Base-by-base conservation (phyloP, 2,888 invertebrate species). In the Lochmaea capreae region DNA sequence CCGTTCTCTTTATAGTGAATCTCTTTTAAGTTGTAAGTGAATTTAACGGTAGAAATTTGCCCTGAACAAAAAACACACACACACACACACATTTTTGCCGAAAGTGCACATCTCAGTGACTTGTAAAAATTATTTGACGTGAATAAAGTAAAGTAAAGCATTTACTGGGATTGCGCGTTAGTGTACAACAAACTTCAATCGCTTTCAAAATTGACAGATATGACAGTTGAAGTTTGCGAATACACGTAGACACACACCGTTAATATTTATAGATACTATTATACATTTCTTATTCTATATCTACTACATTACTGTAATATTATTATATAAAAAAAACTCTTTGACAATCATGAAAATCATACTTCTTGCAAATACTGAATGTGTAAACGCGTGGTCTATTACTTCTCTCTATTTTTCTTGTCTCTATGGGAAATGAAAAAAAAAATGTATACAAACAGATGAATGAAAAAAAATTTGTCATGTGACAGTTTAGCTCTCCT, bases 331-430 rank as follows among this genome's bases (percentile, higher is more conserved):
- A n/a, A 49, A 14, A 49, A 6, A 86, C 85, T 85, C 86, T 86
- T 63, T 86, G 87, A 87, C 87, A 87, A 87, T 87, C 87, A 87
- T 86, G 77, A 71, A 76, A 71, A 76, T 78, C 76, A 79, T 74
- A 78, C 72, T 76, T 78, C 67, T 76, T 78, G 79, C 76, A 78
- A 84, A 81, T 81, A 81, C 80, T 81, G 81, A 79, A 80, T 79
- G 76, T 79, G 74, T 77, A 77, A 77, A 81, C 77, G 81, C 80
- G 82, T 82, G 82, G 81, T 80, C 79, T 79, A 71, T 77, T 77
- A 79, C 69, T 69, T 76, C 74, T 76, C 74, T 72, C 57, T 77
- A 76, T 74, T 76, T 77, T 67, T 74, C 76, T 79, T 16, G 76
- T 82, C 78, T 77, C 78, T 76, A 76, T 78, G 70, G 70, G 57